A percentile compares a stretch with the other conserved stretches of the same genome.
Evolutionary conservation across 2,888 invertebrate species (phyloP).

Genomic region (Drosophila mercatorum): DNA sequence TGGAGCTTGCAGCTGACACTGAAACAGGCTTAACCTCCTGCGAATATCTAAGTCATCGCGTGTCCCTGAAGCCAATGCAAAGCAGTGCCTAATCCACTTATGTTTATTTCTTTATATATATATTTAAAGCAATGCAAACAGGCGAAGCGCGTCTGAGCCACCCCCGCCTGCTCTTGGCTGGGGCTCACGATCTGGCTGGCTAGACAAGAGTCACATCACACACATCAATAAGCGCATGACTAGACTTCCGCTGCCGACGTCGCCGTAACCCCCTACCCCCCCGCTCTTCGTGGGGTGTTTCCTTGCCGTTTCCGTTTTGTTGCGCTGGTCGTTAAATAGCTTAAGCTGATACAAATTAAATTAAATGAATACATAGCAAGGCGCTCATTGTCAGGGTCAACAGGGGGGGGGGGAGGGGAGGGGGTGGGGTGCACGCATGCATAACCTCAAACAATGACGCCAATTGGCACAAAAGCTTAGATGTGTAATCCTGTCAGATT

Average conservation of each 20-base stretch:
- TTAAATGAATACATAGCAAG: constrained; percentile 65
- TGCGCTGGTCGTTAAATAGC: constrained; percentile 57
- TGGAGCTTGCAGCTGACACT: constrained; percentile 17
- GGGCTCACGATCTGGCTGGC: constrained; percentile 26
- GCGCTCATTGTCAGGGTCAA: constrained; percentile 66
- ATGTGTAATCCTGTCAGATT: constrained; percentile 46
- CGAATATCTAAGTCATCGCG: constrained; percentile 34
- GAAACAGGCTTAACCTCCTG: constrained; percentile 33
- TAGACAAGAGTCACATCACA: constrained; percentile 42
- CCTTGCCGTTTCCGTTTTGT: constrained; percentile 61
- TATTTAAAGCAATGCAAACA: constrained; percentile 47
- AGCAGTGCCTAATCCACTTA: constrained; percentile 56
- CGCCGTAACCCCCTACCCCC: neutral
- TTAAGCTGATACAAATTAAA: constrained; percentile 69
- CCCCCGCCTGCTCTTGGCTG: constrained; percentile 21
- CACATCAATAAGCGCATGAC: constrained; percentile 35
- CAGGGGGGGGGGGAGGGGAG: constrained; percentile 21
- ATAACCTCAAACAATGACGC: constrained; percentile 69
- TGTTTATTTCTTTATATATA: constrained; percentile 12
- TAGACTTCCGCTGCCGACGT: constrained; percentile 35
- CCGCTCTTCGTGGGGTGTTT: constrained; percentile 1
- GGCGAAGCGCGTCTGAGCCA: constrained; percentile 16
- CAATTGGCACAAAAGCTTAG: constrained; percentile 62
- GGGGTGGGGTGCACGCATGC: constrained; percentile 22
- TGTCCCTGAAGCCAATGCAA: constrained; percentile 43